Conservation (phyloP, 2,113 vertebrate species). For the Mesocricetus auratus region DNA sequence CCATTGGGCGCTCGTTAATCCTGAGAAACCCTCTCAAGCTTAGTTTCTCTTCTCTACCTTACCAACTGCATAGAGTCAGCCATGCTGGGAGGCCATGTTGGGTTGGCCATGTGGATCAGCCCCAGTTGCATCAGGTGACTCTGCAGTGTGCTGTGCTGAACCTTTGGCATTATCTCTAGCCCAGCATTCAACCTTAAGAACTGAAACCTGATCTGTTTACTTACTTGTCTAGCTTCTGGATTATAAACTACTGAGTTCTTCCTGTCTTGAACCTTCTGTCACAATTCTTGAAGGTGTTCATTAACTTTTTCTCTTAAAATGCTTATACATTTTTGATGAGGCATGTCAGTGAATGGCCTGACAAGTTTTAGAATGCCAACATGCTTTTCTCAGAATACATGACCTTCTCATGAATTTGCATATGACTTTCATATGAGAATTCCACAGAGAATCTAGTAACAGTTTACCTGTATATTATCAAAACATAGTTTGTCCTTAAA, state of each 20-base stretch:
- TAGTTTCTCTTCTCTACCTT: background rate
- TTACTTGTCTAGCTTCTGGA: constrained; percentile 19
- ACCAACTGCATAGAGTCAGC: background rate
- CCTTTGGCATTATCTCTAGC: background rate
- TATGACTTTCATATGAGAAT: background rate
- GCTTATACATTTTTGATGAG: background rate
- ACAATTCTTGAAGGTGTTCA: constrained; percentile 17
- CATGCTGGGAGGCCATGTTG: background rate
- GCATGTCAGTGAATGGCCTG: background rate
- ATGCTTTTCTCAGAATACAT: constrained; percentile 9
- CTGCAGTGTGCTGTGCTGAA: background rate
- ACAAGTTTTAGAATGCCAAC: constrained; percentile 29
- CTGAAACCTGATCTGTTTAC: constrained; percentile 60
- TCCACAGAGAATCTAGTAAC: background rate
- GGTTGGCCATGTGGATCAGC: too few relatives aligned
- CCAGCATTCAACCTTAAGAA: background rate
- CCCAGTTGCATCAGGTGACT: background rate
- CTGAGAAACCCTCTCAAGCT: background rate
- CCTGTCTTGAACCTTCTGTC: background rate
- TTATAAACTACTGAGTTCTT: constrained; percentile 12
- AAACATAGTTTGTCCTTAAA: background rate
- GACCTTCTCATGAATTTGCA: background rate
- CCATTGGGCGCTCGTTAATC: background rate
- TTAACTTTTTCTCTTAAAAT: constrained; percentile 28
- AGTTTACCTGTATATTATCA: background rate